phyloP scores from a whole-genome alignment of 1,140 invertebrate species.

The Thalassaphorura encarpata region DNA sequence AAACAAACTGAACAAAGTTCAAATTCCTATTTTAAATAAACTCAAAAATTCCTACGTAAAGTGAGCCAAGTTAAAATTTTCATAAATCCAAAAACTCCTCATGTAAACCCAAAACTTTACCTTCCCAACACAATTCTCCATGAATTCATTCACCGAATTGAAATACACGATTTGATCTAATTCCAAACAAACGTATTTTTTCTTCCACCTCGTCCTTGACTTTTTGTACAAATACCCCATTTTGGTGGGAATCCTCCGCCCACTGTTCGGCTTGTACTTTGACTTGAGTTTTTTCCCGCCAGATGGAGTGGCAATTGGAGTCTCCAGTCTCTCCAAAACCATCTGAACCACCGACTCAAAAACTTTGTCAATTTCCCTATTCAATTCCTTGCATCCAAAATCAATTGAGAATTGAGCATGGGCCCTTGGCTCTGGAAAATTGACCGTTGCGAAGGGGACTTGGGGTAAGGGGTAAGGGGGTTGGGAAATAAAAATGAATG shows the following conservation, averaged over 20 bases:
- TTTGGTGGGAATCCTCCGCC: slow-evolving; percentile 61
- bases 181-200: slow-evolving; percentile 95
- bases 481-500: too few species aligned
- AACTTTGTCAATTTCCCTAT: too few species aligned
- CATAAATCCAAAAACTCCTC: not conserved
- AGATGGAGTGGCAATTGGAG: too few species aligned
- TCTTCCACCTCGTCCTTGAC: slow-evolving; percentile 96
- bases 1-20: not conserved
- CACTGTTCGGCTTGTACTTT: not conserved
- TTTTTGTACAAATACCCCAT: slow-evolving; percentile 96
- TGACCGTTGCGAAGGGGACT: too few species aligned
- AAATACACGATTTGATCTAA: slow-evolving; percentile 90
- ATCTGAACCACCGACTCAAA: too few species aligned
- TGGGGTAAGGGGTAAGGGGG: too few species aligned
- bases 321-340: too few species aligned
- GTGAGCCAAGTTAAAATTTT: not conserved
- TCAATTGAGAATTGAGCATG: too few species aligned
- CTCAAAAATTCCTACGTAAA: too few species aligned
- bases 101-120: not conserved
- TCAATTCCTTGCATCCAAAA: too few species aligned
- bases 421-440: too few species aligned
- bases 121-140: slow-evolving; percentile 7
- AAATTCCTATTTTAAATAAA: not conserved
- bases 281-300: too few species aligned
- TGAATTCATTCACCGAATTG: slow-evolving; percentile 44